Base-by-base conservation (phyloP, 1,140 invertebrate genomes). In the Onthophagus taurus region DNA sequence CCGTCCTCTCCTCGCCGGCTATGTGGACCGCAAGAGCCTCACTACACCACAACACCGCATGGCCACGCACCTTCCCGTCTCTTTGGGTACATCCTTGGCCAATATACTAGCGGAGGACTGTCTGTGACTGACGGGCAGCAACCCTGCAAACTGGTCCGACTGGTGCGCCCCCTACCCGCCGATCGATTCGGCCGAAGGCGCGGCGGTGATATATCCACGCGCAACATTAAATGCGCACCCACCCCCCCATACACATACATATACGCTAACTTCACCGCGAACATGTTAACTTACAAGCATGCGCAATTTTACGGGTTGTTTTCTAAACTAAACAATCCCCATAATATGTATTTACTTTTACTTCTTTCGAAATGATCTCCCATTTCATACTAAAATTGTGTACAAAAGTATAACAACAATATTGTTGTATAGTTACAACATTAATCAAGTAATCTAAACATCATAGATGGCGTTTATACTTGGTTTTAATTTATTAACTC, bases 41-140 rank as follows among this genome's bases (percentile, higher is more conserved):
- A 55, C 37, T 37, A 31, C 29, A 57, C 50, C 49, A 49, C 54
- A 39, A 52, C 52, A 53, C 55, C 52, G 51, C 57, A 57, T 61
- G 51, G 53, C 54, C 44, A 52, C 54, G 52, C 37, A 38, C 53
- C 50, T 33, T 52, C 49, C 59, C 61, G 49, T 49, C 58, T 48
- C 49, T 55, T 55, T 59, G 54, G 55, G 45, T 58, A 53, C 62
- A 63, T 64, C 58, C 58, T 60, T 45, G 49, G 48, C 55, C 52
- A 51, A 60, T 55, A 58, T 52, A 47, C 58, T 50, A 53, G 46
- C 50, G 49, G 49, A 47, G 49, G 47, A 49, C 53, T 53, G 43
- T 58, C 52, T 54, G 45, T 57, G 51, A 58, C 52, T 57, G 52
- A 51, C 52, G 52, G 52, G 51, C 55, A 60, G 56, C 59, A 55